Evolutionary conservation across 2,113 vertebrate species (phyloP).

Genomic region (Lycaon pictus): DNA sequence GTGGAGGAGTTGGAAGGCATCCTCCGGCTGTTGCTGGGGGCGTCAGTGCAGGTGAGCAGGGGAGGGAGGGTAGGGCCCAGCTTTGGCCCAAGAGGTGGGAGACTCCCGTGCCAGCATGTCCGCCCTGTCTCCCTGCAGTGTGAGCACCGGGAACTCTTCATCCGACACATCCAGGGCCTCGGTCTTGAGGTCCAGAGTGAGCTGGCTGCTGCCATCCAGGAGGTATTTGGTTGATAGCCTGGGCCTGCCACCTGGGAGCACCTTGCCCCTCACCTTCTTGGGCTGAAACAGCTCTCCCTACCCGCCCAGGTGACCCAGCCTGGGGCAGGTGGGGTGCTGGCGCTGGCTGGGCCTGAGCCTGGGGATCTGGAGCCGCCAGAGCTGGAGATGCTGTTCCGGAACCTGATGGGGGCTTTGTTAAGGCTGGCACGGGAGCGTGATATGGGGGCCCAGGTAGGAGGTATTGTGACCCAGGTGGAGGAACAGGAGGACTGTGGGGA

Average conservation of each 20-base stretch:
- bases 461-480: background rate
- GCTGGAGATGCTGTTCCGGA: constrained; percentile 86
- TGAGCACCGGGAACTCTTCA: constrained; percentile 92
- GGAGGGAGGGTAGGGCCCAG: background rate
- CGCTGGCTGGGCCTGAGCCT: constrained; percentile 89
- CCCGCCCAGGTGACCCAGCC: constrained; percentile 90
- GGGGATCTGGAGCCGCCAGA: constrained; percentile 84
- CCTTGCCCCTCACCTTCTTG: background rate
- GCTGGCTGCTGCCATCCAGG: constrained; percentile 92
- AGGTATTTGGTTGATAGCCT: constrained; percentile 85
- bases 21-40: constrained; percentile 91
- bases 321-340: constrained; percentile 88
- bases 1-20: constrained; percentile 90
- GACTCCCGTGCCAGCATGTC: background rate
- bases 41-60: constrained; percentile 92
- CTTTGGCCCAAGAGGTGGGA: background rate
- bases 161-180: constrained; percentile 92
- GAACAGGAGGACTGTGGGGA: accelerated
- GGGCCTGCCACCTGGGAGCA: background rate
- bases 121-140: constrained; percentile 84
- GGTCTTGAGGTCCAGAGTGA: constrained; percentile 91
- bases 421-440: background rate
- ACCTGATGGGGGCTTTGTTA: constrained; percentile 84
- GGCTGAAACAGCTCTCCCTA: background rate
- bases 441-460: background rate